Percentiles rank a stretch among this genome's conserved stretches.
Conservation (phyloP, 1,140 invertebrate genomes). For the Camponotus floridanus region DNA sequence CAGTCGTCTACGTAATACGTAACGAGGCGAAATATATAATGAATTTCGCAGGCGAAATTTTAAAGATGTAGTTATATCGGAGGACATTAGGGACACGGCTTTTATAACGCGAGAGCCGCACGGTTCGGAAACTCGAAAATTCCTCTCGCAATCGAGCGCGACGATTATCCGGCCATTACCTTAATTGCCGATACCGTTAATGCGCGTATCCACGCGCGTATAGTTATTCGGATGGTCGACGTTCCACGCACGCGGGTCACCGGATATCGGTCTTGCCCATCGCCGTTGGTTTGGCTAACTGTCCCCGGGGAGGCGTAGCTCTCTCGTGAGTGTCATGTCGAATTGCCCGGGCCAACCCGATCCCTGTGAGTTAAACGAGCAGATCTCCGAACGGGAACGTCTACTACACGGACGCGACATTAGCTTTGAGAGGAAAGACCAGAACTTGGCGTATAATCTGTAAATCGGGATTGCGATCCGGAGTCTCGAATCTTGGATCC, state of each 20-base stretch:
- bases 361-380: conserved; percentile 23
- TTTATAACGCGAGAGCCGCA: background rate
- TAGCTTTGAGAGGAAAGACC: background rate
- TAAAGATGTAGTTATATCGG: conserved; percentile 2
- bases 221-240: conserved; percentile 25
- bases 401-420: conserved; percentile 15
- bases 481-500: conserved; percentile 13
- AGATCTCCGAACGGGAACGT: background rate
- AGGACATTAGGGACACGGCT: background rate
- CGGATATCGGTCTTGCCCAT: conserved; percentile 39
- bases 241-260: conserved; percentile 32
- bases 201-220: conserved; percentile 39
- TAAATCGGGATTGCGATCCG: conserved; percentile 2
- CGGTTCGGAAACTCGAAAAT: conserved; percentile 5
- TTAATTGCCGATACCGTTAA: conserved; percentile 55
- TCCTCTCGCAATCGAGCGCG: conserved; percentile 28
- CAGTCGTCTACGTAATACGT: background rate
- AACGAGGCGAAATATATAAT: too few species aligned
- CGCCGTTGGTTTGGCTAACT: conserved; percentile 59
- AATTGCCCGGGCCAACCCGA: conserved; percentile 48
- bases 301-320: conserved; percentile 61
- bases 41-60: background rate
- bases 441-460: conserved; percentile 34
- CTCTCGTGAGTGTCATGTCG: conserved; percentile 55
- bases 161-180: conserved; percentile 44